A percentile compares a stretch with the other conserved stretches of the same genome.
phyloP scores from a whole-genome alignment of 2,888 invertebrate genomes.

The Stenotaenia linearis region DNA sequence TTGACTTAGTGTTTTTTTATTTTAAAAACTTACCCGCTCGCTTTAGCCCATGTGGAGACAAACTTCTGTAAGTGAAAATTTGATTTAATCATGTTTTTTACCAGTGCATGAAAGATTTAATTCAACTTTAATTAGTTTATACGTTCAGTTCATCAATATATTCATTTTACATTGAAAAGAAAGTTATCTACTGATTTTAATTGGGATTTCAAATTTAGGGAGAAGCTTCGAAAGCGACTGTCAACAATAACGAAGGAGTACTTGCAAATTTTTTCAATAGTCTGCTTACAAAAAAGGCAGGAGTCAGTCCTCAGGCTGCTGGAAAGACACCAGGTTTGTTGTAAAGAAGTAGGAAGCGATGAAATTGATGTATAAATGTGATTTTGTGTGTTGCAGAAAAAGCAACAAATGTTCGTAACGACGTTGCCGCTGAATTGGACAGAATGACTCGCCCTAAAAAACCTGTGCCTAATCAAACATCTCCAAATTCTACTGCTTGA shows the following conservation, averaged over 20 bases:
- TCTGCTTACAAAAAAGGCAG: constrained; percentile 87
- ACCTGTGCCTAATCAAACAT: constrained; percentile 35
- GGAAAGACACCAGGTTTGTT: not conserved
- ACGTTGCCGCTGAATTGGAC: constrained; percentile 89
- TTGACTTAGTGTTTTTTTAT: not conserved
- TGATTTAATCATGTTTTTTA: not conserved
- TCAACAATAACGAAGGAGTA: constrained; percentile 79
- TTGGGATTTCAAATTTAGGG: constrained; percentile 53
- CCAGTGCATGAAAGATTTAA: constrained; percentile 5
- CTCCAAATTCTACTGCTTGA: constrained; percentile 21
- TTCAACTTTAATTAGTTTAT: too few relatives aligned
- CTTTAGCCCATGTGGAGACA: constrained; percentile 35
- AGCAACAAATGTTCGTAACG: constrained; percentile 73
- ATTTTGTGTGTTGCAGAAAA: constrained; percentile 41
- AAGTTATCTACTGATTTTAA: too few relatives aligned
- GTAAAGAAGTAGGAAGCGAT: too few relatives aligned
- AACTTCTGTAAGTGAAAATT: constrained; percentile 34
- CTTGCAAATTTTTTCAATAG: constrained; percentile 98
- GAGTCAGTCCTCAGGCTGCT: constrained; percentile 47
- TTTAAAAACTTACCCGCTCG: constrained; percentile 5
- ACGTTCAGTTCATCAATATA: too few relatives aligned
- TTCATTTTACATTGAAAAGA: too few relatives aligned
- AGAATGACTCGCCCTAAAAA: constrained; percentile 70
- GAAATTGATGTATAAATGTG: too few relatives aligned
- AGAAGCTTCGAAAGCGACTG: constrained; percentile 61